Evolutionary conservation across 2,797 vertebrate species (phyloP).

Genomic region (Tokudaia muenninki): DNA sequence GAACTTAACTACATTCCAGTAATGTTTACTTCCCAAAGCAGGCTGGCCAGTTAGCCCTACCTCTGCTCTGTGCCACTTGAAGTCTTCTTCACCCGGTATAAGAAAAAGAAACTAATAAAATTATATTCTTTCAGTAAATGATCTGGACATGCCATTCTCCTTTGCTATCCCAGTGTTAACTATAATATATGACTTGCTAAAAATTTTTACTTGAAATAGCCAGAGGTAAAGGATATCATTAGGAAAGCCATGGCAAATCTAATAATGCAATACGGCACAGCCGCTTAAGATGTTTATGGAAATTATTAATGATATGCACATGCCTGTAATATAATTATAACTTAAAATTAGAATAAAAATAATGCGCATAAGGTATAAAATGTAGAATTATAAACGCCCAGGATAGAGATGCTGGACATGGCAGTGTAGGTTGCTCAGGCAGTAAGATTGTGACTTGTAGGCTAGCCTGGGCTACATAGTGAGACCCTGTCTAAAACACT

Average conservation of each 20-base stretch:
- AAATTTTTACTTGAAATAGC: not conserved
- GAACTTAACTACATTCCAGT: not conserved
- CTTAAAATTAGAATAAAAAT: constrained; percentile 30
- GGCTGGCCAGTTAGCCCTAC: not conserved
- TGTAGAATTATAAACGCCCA: not conserved
- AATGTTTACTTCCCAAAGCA: constrained; percentile 3
- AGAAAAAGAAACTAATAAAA: not conserved
- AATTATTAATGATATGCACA: not conserved
- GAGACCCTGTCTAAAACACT: not conserved
- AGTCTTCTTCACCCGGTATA: not conserved
- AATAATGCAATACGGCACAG: not conserved
- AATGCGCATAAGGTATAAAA: not conserved
- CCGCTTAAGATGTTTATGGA: not conserved
- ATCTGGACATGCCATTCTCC: not conserved
- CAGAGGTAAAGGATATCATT: not conserved
- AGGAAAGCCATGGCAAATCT: not conserved
- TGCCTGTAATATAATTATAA: not conserved
- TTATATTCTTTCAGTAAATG: constrained; percentile 1
- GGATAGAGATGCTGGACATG: not conserved
- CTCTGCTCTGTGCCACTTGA: not conserved
- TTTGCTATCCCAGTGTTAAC: not conserved
- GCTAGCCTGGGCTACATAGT: not conserved
- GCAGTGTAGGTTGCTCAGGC: not conserved
- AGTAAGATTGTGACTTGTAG: not conserved
- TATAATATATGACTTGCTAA: not conserved